Evolutionary conservation across 2,797 vertebrate genomes (phyloP), one percentile per base, ranked within the genome.

Genomic region (Pogonophryne albipinna): DNA sequence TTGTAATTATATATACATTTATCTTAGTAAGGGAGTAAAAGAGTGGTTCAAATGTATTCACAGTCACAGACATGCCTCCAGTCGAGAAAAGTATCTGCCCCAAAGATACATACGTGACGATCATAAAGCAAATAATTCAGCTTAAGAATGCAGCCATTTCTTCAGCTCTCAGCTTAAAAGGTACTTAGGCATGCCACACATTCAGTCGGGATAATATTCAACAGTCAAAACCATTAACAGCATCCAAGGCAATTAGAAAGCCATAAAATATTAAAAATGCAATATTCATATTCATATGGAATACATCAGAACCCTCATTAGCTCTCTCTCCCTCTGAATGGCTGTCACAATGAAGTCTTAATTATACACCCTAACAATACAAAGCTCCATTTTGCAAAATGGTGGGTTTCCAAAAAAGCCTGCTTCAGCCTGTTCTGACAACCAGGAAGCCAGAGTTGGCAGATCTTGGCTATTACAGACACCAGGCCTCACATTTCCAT

Each of bases 221-320:
- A 86, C 79, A 87, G 69, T 81, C 80, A 81, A 79, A 83, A 71
- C 83, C 86, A 92, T 92, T 92, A 90, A 78, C 77, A 71, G 90
- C 81, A 89, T 90, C 83, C 86, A 88, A 87, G 75, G 86, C 91
- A 93, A 94, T 94, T 94, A 94, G 89, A 91, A 91, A 90, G 79
- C 85, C 88, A 92, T 93, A 70, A 92, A 94, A 93, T 92, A 94
- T 94, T 93, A 86, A 94, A 91, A 92, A 90, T 91, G 74, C 89
- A 90, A 93, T 91, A 93, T 93, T 93, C 90, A 90, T 87, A 89
- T 90, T 91, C 89, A 77, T 88, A 90, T 88, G 86, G 89, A 93
- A 90, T 87, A 89, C 91, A 93, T 93, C 88, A 90, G 89, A 91
- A 86, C 77, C 84, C 92, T 93, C 91, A 93, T 93, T 94, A 94